Evolutionary conservation across 2,888 invertebrate genomes (phyloP).

Genomic region (Pachydiplax longipennis): DNA sequence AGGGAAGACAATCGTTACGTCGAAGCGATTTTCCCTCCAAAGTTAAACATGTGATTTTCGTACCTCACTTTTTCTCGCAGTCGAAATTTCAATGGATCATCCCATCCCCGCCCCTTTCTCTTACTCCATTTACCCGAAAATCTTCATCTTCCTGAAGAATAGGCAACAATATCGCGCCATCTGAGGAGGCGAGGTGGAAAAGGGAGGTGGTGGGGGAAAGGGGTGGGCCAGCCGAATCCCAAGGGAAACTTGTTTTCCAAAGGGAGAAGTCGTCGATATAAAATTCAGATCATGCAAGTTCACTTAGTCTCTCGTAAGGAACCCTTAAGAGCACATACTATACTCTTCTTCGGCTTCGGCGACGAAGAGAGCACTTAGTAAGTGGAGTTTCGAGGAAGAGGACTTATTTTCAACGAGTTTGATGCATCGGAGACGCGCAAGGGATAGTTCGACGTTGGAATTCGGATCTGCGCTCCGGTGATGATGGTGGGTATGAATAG

Average conservation of each 20-base stretch:
- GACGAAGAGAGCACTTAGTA: neutral
- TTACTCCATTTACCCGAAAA: too few species aligned
- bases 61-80: too few species aligned
- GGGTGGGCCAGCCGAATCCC: neutral
- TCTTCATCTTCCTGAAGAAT: too few species aligned
- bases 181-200: neutral
- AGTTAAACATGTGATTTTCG: too few species aligned
- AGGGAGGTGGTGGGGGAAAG: neutral
- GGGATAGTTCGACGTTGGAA: neutral
- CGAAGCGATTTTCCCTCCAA: too few species aligned
- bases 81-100: too few species aligned
- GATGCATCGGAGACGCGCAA: neutral
- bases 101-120: too few species aligned
- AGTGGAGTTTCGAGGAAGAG: neutral
- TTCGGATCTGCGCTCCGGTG: neutral
- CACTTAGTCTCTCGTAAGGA: neutral
- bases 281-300: neutral
- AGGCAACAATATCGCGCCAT: too few species aligned
- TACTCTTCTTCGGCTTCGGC: neutral
- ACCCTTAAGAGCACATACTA: neutral
- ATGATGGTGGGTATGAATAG: neutral
- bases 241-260: neutral
- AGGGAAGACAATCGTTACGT: too few species aligned
- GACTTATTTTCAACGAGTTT: neutral
- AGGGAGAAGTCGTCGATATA: neutral